These are phyloP conservation scores for Chroicocephalus ridibundus DNA, from an alignment of 2,113 vertebrate species.

Conservation along the genomic window DNA sequence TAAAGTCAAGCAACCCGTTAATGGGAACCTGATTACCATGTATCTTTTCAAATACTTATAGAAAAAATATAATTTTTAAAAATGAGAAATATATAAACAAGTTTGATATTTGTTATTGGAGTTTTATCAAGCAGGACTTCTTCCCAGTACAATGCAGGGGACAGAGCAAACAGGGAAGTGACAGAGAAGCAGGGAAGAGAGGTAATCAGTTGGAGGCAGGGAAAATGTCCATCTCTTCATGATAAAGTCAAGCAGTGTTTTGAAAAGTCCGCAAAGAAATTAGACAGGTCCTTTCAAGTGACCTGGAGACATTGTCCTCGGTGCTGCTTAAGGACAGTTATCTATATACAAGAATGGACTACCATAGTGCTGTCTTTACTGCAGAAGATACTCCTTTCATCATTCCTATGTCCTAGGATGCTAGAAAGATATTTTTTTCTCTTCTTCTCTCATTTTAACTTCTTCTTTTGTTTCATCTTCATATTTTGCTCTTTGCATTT, in stretches of 20 bases:
- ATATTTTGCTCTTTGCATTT: neutral
- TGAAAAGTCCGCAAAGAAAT: neutral
- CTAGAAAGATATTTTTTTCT: neutral
- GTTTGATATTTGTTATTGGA: neutral
- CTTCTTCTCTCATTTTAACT: neutral
- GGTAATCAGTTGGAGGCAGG: neutral
- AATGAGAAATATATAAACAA: neutral
- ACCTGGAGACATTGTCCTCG: neutral
- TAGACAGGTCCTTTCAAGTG: neutral
- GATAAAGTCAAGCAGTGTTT: neutral
- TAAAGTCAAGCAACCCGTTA: neutral
- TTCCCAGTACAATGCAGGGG: neutral
- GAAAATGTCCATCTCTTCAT: neutral
- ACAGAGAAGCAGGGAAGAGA: neutral
- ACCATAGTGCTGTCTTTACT: neutral
- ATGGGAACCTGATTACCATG: neutral
- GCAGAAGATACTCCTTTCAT: neutral
- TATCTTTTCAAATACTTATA: neutral
- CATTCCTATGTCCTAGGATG: neutral
- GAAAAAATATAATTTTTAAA: fast-evolving
- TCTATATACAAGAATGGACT: neutral
- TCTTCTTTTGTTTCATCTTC: neutral
- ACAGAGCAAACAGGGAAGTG: neutral
- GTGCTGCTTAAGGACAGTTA: neutral
- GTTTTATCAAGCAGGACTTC: neutral